Evolutionary conservation across 1,140 invertebrate genomes (phyloP).

Genomic region (Bombus picipes): DNA sequence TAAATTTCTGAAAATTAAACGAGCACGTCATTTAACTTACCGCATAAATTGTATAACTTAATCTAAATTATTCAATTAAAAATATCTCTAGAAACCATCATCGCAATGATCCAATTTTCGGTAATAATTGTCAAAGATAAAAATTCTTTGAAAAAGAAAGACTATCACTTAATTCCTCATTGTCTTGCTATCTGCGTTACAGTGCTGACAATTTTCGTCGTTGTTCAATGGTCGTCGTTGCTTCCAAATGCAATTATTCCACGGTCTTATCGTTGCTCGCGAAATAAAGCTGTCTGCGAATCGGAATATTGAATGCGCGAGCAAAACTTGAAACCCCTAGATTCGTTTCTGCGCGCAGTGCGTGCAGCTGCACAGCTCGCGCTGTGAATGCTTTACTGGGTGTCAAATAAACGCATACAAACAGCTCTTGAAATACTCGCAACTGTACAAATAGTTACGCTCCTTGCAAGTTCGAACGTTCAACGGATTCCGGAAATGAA

Average conservation of each 20-base stretch:
- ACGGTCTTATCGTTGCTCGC: not conserved
- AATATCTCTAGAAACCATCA: too few species aligned
- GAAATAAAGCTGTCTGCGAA: not conserved
- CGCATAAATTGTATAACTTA: too few species aligned
- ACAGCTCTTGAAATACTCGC: constrained; percentile 39
- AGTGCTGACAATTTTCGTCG: not conserved
- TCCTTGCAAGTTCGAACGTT: not conserved
- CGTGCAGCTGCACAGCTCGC: not conserved
- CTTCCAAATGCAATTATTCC: too few species aligned
- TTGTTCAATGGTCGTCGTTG: too few species aligned
- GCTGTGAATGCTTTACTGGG: not conserved
- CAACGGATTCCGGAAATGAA: not conserved
- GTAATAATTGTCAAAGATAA: not conserved
- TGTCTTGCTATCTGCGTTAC: too few species aligned
- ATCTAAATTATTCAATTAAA: too few species aligned
- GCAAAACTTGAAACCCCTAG: constrained; percentile 50
- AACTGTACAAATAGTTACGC: constrained; percentile 10
- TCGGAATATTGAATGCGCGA: constrained; percentile 58
- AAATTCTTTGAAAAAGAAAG: not conserved
- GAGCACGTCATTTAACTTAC: too few species aligned
- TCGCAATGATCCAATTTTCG: too few species aligned
- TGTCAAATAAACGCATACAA: constrained; percentile 34
- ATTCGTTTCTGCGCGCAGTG: not conserved
- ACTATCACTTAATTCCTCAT: too few species aligned
- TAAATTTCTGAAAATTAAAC: too few species aligned